Conservation (phyloP, 2,888 invertebrate genomes). For the Thalpophila matura region DNA sequence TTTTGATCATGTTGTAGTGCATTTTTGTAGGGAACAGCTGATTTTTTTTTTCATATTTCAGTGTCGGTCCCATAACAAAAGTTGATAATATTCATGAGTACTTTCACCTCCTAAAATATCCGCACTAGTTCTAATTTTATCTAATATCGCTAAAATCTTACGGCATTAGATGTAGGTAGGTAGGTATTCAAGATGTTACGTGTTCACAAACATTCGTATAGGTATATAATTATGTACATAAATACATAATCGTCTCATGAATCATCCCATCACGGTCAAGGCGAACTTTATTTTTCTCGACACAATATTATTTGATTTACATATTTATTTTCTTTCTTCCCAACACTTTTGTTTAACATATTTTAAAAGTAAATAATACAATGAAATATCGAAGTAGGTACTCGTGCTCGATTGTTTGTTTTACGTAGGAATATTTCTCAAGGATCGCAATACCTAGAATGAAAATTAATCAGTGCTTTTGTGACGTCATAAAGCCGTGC, state of each 20-base stretch:
- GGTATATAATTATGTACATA: slow-evolving; percentile 4
- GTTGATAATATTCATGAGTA: too few species aligned
- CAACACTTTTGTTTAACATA: slow-evolving; percentile 40
- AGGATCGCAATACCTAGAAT: slow-evolving; percentile 32
- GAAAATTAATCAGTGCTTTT: slow-evolving; percentile 60
- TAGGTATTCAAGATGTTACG: background rate
- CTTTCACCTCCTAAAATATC: too few species aligned
- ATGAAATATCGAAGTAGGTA: slow-evolving; percentile 30
- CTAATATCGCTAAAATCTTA: too few species aligned
- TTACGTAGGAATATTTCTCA: slow-evolving; percentile 25
- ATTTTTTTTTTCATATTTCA: too few species aligned
- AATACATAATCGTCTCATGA: slow-evolving; percentile 29
- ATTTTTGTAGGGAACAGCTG: too few species aligned
- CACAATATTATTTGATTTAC: slow-evolving; percentile 47
- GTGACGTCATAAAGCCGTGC: slow-evolving; percentile 72
- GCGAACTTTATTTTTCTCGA: slow-evolving; percentile 34
- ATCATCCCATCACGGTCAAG: slow-evolving; percentile 53
- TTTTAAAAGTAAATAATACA: slow-evolving; percentile 40
- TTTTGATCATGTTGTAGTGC: too few species aligned
- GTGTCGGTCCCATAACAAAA: too few species aligned
- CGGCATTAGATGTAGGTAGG: background rate
- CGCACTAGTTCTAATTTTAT: too few species aligned
- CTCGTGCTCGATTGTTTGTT: slow-evolving; percentile 19
- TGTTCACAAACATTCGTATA: background rate
- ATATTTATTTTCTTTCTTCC: slow-evolving; percentile 47